Evolutionary conservation across 2,888 invertebrate species (phyloP), one percentile per base, ranked within the genome.

Genomic region (Baronia brevicornis): DNA sequence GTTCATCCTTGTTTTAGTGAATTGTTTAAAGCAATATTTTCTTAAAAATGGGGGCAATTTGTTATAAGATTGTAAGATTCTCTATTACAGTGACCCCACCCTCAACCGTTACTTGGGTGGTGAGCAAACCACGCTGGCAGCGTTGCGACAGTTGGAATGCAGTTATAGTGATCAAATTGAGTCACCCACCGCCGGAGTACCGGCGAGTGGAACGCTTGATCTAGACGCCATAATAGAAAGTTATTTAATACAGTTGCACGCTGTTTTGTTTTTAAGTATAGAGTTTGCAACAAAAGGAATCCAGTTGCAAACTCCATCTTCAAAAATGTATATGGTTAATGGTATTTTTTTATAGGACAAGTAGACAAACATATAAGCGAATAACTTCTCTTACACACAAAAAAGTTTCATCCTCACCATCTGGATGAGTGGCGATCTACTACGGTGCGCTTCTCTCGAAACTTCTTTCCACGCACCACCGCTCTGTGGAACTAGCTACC

Each of bases 101-200:
- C 8, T 17, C 31, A 44, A 73, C 64, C 77, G 75, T 77, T 71
- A 74, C 73, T 73, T 61, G 70, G 68, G 50, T 71, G 60, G 65
- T 54, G 69, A 74, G 38, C 39, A 45, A 31, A 35, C 39, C 36
- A 41, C 43, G 49, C 11, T 38, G 45, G 56, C 51, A 45, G 43
- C 52, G 46, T 44, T 39, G 47, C 50, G 53, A 54, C 57, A 55
- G 54, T 53, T 52, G 54, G 56, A 77, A 80, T 67, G 70, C 74
- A 73, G 79, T 78, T 77, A 75, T 68, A 75, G 69, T 73, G 73
- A 75, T 77, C 77, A 71, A 78, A 82, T 80, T 77, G 74, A 77
- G 71, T 73, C 74, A 60, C 61, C 54, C 54, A 56, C 60, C 51
- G 42, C 60, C 57, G 51, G 51, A 61, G 58, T 58, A 41, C 45